Evolutionary conservation across 1,140 invertebrate species (phyloP).

Genomic region (Procambarus virginalis): DNA sequence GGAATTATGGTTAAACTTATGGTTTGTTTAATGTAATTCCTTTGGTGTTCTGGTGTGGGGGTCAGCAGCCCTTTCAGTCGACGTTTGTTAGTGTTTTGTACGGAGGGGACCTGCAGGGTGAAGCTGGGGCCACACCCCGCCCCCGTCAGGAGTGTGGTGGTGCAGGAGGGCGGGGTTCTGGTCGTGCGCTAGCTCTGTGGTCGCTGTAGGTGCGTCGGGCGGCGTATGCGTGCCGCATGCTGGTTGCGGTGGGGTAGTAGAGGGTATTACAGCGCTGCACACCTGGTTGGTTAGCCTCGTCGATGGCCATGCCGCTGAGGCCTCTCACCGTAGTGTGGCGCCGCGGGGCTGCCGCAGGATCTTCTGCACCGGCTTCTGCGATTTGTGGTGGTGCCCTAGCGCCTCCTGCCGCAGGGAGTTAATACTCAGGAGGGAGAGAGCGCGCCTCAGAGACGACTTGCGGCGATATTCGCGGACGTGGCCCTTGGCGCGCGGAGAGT

Average conservation of each 20-base stretch:
- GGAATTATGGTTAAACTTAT: too few relatives aligned
- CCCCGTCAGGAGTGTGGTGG: background rate
- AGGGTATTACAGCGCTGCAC: conserved; percentile 38
- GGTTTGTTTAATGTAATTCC: too few relatives aligned
- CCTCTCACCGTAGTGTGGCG: conserved; percentile 54
- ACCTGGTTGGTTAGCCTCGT: conserved; percentile 22
- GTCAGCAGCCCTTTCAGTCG: background rate
- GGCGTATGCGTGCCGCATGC: conserved; percentile 24
- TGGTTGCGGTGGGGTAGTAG: conserved; percentile 53
- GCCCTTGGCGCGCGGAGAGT: conserved; percentile 21
- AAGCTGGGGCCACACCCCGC: background rate
- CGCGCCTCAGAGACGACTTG: conserved; percentile 46
- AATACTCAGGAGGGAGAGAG: conserved; percentile 56
- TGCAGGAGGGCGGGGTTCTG: background rate
- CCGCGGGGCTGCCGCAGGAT: conserved; percentile 46
- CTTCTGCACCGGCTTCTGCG: conserved; percentile 52
- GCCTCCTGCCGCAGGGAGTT: conserved; percentile 43
- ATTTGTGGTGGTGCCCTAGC: background rate
- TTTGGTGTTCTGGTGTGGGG: background rate
- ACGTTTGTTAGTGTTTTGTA: background rate
- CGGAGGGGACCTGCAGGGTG: background rate
- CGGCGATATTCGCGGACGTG: conserved; percentile 1
- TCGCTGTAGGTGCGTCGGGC: conserved; percentile 37
- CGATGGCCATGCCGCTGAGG: conserved; percentile 57
- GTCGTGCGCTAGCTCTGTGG: conserved; percentile 20